Percentiles rank a stretch among this genome's conserved stretches.
These are phyloP conservation scores for Lymantria dispar DNA, from an alignment of 2,888 invertebrate species.

Conservation along the genomic window DNA sequence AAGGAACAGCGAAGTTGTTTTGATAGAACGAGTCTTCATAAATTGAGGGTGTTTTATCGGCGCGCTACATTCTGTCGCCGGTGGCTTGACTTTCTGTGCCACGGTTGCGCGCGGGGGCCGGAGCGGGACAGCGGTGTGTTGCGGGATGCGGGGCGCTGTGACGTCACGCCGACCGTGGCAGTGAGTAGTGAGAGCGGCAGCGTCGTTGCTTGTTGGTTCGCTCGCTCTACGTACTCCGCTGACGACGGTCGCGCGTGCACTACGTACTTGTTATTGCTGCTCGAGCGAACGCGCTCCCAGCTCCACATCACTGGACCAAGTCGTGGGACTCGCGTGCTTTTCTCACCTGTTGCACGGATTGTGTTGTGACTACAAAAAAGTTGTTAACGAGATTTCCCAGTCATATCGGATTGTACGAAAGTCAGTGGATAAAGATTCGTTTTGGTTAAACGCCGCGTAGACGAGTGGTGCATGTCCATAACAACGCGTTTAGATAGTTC, in stretches of 20 bases:
- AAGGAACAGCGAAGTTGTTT: slow-evolving; percentile 65
- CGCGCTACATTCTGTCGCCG: slow-evolving; percentile 73
- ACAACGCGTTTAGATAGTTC: slow-evolving; percentile 70
- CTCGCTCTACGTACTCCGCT: slow-evolving; percentile 74
- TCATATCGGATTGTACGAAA: slow-evolving; percentile 51
- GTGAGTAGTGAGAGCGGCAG: slow-evolving; percentile 77
- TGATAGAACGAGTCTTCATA: slow-evolving; percentile 70
- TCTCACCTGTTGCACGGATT: slow-evolving; percentile 66
- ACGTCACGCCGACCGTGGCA: slow-evolving; percentile 82
- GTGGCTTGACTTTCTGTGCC: slow-evolving; percentile 77
- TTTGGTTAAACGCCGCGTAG: slow-evolving; percentile 60
- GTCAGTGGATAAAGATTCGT: slow-evolving; percentile 60
- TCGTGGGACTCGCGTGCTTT: slow-evolving; percentile 57
- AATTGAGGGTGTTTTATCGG: slow-evolving; percentile 76
- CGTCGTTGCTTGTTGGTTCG: slow-evolving; percentile 67
- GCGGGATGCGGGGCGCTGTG: slow-evolving; percentile 56
- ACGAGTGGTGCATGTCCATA: slow-evolving; percentile 66
- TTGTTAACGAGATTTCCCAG: slow-evolving; percentile 32
- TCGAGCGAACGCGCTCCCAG: slow-evolving; percentile 53
- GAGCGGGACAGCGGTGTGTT: slow-evolving; percentile 23
- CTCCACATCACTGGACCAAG: slow-evolving; percentile 51
- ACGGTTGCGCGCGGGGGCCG: slow-evolving; percentile 56
- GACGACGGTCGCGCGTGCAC: slow-evolving; percentile 50
- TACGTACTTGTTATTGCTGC: slow-evolving; percentile 64
- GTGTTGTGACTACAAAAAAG: slow-evolving; percentile 61